Conservation (phyloP, 2,113 vertebrate species). For the Ornithorhynchus anatinus region DNA sequence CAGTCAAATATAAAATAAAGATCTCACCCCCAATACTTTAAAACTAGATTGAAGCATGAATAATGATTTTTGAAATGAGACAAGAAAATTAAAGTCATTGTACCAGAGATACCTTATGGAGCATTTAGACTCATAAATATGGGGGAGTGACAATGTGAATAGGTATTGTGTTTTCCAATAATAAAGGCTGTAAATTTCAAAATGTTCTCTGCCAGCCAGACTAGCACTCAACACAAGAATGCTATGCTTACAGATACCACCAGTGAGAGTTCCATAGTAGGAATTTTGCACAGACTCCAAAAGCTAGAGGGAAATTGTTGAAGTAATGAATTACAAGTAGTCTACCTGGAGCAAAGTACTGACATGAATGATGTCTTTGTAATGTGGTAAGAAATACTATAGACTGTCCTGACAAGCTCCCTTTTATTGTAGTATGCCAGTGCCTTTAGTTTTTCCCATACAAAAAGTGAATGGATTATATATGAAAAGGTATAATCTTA, state of each 20-base stretch:
- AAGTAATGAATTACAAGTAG: neutral
- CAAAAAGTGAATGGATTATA: neutral
- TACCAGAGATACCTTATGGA: neutral
- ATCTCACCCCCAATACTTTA: neutral
- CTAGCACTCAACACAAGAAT: neutral
- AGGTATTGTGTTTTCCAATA: neutral
- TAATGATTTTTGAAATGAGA: constrained; percentile 1
- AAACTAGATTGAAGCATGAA: neutral
- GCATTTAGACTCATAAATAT: neutral
- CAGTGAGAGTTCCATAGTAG: neutral
- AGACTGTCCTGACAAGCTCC: neutral
- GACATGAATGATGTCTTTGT: neutral
- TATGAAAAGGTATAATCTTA: neutral
- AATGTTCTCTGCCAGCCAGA: neutral
- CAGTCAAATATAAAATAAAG: neutral
- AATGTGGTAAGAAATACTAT: neutral
- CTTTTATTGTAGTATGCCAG: neutral
- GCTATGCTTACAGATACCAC: neutral
- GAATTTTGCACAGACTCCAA: neutral
- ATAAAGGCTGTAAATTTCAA: neutral
- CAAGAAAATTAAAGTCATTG: neutral
- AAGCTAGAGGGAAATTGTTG: neutral
- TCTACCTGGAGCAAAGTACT: neutral
- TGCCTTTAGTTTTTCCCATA: neutral
- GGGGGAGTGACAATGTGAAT: neutral